phyloP scores from a whole-genome alignment of 2,888 invertebrate genomes.

The Willowsia nigromaculata region DNA sequence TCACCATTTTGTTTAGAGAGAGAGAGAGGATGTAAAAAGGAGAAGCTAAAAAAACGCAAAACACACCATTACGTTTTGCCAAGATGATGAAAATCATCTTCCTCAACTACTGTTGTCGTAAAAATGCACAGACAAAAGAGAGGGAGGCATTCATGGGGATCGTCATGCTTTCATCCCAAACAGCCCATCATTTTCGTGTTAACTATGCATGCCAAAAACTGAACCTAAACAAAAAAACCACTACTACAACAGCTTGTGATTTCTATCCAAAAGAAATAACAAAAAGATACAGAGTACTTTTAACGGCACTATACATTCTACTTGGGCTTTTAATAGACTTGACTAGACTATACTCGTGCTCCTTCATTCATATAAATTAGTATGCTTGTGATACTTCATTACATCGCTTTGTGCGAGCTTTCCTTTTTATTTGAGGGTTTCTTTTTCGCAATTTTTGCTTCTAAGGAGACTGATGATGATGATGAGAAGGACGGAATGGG shows the following conservation, averaged over 20 bases:
- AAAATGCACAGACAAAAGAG: not conserved
- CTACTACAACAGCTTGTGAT: not conserved
- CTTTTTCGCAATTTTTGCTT: not conserved
- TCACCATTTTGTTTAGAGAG: not conserved
- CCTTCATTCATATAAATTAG: too few species aligned
- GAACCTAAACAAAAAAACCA: not conserved
- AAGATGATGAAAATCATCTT: not conserved
- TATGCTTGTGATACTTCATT: too few species aligned
- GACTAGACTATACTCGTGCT: too few species aligned
- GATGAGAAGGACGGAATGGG: not conserved
- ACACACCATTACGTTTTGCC: not conserved
- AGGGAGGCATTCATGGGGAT: not conserved
- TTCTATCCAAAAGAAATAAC: too few species aligned
- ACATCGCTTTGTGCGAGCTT: too few species aligned
- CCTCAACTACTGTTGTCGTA: not conserved
- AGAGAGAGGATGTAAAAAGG: not conserved
- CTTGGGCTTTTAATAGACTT: too few species aligned
- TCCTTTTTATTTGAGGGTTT: too few species aligned
- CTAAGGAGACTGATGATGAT: not conserved
- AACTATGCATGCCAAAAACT: not conserved
- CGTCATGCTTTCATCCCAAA: not conserved
- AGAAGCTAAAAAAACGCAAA: not conserved
- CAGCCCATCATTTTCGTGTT: not conserved
- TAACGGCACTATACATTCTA: too few species aligned
- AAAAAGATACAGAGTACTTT: too few species aligned